Evolutionary conservation across 2,113 vertebrate species (phyloP), one percentile per base, ranked within the genome.

Genomic region (Oenanthe oenanthe): DNA sequence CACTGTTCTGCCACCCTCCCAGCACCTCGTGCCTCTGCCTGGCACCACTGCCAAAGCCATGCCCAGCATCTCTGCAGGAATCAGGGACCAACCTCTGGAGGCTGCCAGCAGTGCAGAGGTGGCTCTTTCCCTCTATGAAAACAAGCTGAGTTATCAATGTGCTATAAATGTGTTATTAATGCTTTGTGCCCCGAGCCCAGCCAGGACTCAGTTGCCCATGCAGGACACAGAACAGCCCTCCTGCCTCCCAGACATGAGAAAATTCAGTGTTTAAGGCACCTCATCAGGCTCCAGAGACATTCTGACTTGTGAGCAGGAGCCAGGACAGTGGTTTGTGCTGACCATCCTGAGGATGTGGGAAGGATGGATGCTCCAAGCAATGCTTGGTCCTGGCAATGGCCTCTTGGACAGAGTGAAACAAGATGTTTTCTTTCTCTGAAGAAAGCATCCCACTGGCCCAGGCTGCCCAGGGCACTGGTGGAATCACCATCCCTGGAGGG

Each of bases 331-430:
- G 34, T 2, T 4, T 3, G n/a, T 40, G 36, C 61, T 45, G 60
- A 8, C 18, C 31, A 0, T 1, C 21, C 66, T 15, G 26, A 3
- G 4, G 24, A 11, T 22, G 10, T 3, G n/a, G 40, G 9, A 13
- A 22, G 43, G 34, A 60, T 2, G 62, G 67, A 34, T 12, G 61
- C 13, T 4, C 10, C 1, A 3, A 5, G 82, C 0, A 0, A 11
- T 24, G 68, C 36, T 28, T 4, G 26, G 11, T 54, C 32, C 80
- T 1, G 1, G 21, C 28, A 61, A 4, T 8, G 5, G 24, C 17
- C n/a, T 51, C 48, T 26, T 3, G 26, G 7, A 5, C 5, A 12
- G 43, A 13, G 38, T 17, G 11, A 34, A 70, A 19, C 42, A 7
- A 50, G 25, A 51, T 50, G 48, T 26, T 50, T 26, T 7, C 71